phyloP scores from a whole-genome alignment of 2,113 vertebrate species.

The Cairina moschata region DNA sequence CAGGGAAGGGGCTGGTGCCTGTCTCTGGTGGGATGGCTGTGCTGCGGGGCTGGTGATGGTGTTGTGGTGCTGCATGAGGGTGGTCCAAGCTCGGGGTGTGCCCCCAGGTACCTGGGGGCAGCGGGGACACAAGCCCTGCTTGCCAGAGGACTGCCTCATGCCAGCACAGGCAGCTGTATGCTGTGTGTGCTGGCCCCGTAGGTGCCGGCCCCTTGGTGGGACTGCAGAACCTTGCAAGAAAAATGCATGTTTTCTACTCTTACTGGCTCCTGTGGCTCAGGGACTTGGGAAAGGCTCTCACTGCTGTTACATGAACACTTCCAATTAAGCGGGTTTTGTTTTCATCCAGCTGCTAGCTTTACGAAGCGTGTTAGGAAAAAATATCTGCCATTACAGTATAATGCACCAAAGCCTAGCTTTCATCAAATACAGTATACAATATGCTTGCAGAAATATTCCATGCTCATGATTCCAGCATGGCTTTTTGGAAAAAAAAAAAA shows the following conservation, averaged over 20 bases:
- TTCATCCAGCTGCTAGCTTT: slow-evolving; percentile 24
- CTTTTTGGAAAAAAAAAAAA: neutral
- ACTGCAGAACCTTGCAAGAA: neutral
- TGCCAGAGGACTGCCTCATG: neutral
- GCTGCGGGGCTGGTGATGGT: accelerated
- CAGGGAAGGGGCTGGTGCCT: neutral
- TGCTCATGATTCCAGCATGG: neutral
- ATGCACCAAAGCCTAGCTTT: slow-evolving; percentile 13
- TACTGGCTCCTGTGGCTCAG: neutral
- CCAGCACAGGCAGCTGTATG: accelerated
- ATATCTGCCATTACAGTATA: neutral
- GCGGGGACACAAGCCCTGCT: neutral
- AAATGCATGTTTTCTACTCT: neutral
- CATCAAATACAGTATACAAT: neutral
- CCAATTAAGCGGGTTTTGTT: neutral
- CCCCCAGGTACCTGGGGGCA: neutral
- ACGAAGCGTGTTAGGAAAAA: neutral
- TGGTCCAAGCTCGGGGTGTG: accelerated
- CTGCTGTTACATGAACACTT: neutral
- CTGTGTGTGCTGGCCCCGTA: neutral
- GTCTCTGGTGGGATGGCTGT: accelerated
- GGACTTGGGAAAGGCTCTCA: neutral
- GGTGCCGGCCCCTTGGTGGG: neutral
- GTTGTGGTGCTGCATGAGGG: accelerated
- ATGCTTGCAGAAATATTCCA: neutral